phyloP scores from a whole-genome alignment of 2,797 vertebrate genomes.

The Enteromius viviparus region DNA sequence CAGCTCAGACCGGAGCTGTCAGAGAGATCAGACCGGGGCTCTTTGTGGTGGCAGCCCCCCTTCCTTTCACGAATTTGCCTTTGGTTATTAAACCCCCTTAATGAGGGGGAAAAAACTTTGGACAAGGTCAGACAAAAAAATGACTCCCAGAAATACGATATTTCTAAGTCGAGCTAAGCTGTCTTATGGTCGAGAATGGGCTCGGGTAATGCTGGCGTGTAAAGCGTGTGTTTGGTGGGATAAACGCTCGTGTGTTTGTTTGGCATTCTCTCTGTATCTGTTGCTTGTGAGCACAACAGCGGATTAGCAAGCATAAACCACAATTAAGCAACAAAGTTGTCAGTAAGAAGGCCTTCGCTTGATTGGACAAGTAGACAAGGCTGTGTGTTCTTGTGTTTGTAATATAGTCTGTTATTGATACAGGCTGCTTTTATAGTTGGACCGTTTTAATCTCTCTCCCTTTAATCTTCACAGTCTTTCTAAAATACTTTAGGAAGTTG shows the following conservation, averaged over 20 bases:
- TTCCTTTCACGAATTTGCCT: constrained; percentile 78
- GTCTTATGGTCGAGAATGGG: constrained; percentile 60
- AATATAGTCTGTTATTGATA: constrained; percentile 3
- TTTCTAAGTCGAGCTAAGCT: constrained; percentile 77
- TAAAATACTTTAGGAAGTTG: not conserved
- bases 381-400: constrained; percentile 40
- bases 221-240: constrained; percentile 66
- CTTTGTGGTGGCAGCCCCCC: constrained; percentile 73
- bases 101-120: constrained; percentile 75
- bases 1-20: constrained; percentile 76
- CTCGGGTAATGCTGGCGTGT: constrained; percentile 65
- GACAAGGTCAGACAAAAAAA: constrained; percentile 80
- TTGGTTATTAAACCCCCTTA: constrained; percentile 80
- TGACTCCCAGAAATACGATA: constrained; percentile 75
- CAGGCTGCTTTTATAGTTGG: not conserved
- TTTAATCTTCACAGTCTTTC: not conserved
- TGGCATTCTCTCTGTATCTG: constrained; percentile 61
- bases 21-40: constrained; percentile 77
- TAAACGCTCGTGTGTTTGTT: constrained; percentile 65
- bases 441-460: not conserved
- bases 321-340: constrained; percentile 67
- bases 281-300: constrained; percentile 56
- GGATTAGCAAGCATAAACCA: constrained; percentile 75
- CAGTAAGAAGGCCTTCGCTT: constrained; percentile 56
- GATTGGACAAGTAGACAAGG: constrained; percentile 67